These are phyloP conservation scores for Alethe diademata DNA, from an alignment of 2,113 vertebrate genomes.

Conservation along the genomic window DNA sequence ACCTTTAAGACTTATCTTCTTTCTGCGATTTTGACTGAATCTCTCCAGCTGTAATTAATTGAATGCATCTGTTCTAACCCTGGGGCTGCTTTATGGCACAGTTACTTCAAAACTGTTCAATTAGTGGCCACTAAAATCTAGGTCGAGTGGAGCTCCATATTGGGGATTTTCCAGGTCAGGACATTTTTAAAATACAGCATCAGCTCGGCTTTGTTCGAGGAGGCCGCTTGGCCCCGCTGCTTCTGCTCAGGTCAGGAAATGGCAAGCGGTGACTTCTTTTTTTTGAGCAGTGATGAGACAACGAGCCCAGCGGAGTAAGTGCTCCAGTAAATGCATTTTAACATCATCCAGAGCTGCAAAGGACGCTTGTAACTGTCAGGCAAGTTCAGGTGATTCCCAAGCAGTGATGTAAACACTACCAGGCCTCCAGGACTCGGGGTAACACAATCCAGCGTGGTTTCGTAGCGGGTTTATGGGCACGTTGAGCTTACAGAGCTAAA, in stretches of 20 bases:
- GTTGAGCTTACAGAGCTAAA: neutral
- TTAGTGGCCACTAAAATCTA: slow-evolving; percentile 89
- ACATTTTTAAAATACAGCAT: slow-evolving; percentile 54
- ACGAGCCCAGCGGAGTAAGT: neutral
- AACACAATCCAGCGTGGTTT: neutral
- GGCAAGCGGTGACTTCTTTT: neutral
- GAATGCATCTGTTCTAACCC: slow-evolving; percentile 85
- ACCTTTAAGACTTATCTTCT: slow-evolving; percentile 29
- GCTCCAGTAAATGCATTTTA: neutral
- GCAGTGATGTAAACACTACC: neutral
- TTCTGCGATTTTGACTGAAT: slow-evolving; percentile 20
- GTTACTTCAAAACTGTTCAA: slow-evolving; percentile 90
- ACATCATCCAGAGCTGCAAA: neutral
- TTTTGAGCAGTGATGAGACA: neutral
- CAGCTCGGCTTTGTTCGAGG: neutral
- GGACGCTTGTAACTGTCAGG: slow-evolving; percentile 49
- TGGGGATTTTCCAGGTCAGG: slow-evolving; percentile 76
- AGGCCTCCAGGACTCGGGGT: neutral
- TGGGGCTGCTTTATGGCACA: slow-evolving; percentile 85
- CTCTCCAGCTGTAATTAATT: slow-evolving; percentile 85
- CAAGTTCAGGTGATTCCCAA: slow-evolving; percentile 5
- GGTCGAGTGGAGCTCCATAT: slow-evolving; percentile 70
- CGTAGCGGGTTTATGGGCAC: neutral
- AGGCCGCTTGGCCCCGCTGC: neutral
- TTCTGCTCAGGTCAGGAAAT: neutral